Evolutionary conservation across 2,888 invertebrate genomes (phyloP).

Genomic region (Ochropleura plecta): DNA sequence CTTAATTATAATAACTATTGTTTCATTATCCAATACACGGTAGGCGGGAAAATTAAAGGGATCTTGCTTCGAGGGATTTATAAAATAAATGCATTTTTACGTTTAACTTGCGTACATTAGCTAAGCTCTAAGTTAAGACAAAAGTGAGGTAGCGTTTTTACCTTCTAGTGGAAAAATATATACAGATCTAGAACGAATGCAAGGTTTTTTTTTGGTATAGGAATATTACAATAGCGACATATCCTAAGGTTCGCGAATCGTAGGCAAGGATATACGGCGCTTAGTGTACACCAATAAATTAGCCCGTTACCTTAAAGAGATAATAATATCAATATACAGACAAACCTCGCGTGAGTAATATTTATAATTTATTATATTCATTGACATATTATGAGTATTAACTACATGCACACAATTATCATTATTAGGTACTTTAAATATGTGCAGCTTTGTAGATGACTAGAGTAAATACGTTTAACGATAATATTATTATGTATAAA

Average conservation of each 20-base stretch:
- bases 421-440: constrained; percentile 81
- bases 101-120: constrained; percentile 73
- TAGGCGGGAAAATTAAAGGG: constrained; percentile 64
- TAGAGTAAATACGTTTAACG: constrained; percentile 88
- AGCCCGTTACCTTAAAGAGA: constrained; percentile 75
- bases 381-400: constrained; percentile 86
- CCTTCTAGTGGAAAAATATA: constrained; percentile 89
- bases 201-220: constrained; percentile 80
- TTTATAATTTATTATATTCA: constrained; percentile 79
- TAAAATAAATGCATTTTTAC: constrained; percentile 66
- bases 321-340: constrained; percentile 78
- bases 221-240: constrained; percentile 74
- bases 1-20: constrained; percentile 81
- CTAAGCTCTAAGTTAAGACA: constrained; percentile 88
- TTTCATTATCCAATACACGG: constrained; percentile 59
- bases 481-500: constrained; percentile 84
- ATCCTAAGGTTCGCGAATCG: constrained; percentile 65
- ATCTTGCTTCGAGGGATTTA: constrained; percentile 55
- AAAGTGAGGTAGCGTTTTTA: constrained; percentile 90
- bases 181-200: constrained; percentile 86
- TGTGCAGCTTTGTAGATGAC: constrained; percentile 90
- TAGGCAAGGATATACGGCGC: constrained; percentile 66
- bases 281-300: constrained; percentile 66
- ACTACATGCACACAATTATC: constrained; percentile 85
- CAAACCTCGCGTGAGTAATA: constrained; percentile 80